Conservation (phyloP, 2,797 vertebrate genomes). For the Anas flavirostris region DNA sequence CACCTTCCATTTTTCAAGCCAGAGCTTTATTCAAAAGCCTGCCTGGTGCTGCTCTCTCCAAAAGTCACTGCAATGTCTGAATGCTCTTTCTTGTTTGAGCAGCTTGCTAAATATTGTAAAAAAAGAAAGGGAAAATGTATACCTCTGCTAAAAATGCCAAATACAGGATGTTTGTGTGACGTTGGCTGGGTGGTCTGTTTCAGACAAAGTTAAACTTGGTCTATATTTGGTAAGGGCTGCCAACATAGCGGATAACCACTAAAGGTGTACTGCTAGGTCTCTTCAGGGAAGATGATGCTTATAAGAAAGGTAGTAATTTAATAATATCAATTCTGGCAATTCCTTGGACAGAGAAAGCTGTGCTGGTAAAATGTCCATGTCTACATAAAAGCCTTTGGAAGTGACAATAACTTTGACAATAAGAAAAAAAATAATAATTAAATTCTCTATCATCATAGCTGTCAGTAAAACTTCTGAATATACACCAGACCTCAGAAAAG, state of each 20-base stretch:
- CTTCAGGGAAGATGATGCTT: background rate
- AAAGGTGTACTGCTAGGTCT: background rate
- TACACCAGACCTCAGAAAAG: background rate
- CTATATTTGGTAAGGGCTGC: background rate
- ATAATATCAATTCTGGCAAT: background rate
- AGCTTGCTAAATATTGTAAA: background rate
- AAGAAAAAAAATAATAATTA: background rate
- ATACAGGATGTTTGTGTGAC: background rate
- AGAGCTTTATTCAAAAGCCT: background rate
- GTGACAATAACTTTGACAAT: background rate
- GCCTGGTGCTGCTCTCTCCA: background rate
- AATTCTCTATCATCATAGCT: background rate
- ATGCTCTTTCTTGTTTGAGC: background rate
- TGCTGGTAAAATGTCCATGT: background rate
- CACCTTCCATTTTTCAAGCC: background rate
- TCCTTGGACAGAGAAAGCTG: background rate
- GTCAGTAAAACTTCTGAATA: background rate
- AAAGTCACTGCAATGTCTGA: background rate
- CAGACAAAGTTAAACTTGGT: background rate
- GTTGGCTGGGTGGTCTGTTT: background rate
- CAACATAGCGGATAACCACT: background rate
- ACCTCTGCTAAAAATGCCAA: background rate
- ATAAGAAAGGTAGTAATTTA: background rate
- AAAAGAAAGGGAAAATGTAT: background rate
- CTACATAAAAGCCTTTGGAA: background rate